These are phyloP conservation scores for Sarcophaga peregrina DNA, from an alignment of 1,140 invertebrate genomes.

Conservation along the genomic window DNA sequence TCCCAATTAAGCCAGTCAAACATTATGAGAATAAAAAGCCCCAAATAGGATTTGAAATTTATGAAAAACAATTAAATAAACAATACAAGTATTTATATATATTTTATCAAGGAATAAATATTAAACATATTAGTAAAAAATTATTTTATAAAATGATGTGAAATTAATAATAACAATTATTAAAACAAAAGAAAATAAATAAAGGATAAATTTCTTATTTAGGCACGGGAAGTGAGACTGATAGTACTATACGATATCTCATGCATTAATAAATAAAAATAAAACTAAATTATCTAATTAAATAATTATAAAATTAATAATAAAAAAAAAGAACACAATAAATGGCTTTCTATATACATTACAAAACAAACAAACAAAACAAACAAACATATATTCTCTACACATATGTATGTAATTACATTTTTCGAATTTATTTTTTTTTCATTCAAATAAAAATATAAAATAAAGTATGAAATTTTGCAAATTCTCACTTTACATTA, in stretches of 20 bases:
- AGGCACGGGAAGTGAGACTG: constrained; percentile 65
- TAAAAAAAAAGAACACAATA: constrained; percentile 1
- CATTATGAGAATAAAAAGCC: neutral
- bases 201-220: constrained; percentile 50
- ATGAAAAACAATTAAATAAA: neutral
- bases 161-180: neutral
- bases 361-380: neutral
- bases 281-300: constrained; percentile 45
- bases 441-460: constrained; percentile 13
- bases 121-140: constrained; percentile 39
- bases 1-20: neutral
- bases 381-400: neutral
- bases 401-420: neutral
- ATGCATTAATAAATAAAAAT: constrained; percentile 50
- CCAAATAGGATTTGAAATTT: constrained; percentile 24
- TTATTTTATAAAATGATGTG: constrained; percentile 17
- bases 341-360: constrained; percentile 11
- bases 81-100: constrained; percentile 8
- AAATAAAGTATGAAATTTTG: neutral
- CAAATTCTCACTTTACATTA: constrained; percentile 15
- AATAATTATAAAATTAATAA: constrained; percentile 26
- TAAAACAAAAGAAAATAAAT: neutral
- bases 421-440: neutral
- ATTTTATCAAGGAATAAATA: constrained; percentile 30
- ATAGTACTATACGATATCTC: constrained; percentile 63